Percentiles rank a stretch among this genome's conserved stretches.
phyloP scores from a whole-genome alignment of 2,797 vertebrate species.

The Kryptolebias ocellatus region DNA sequence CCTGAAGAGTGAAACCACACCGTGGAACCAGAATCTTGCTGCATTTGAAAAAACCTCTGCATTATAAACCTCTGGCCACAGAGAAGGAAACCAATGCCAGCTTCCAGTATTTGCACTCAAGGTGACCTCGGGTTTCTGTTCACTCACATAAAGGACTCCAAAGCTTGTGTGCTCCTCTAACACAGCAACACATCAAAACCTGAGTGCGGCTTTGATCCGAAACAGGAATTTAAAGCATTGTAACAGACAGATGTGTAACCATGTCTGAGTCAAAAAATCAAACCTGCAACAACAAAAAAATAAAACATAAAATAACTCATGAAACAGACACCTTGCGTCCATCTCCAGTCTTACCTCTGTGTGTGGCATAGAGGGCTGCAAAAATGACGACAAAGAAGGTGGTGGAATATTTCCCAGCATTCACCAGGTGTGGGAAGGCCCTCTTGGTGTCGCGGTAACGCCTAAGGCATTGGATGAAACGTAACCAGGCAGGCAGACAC shows the following conservation, averaged over 20 bases:
- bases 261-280: constrained; percentile 8
- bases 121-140: constrained; percentile 60
- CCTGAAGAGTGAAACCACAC: constrained; percentile 23
- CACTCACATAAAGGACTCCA: constrained; percentile 31
- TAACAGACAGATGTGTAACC: background rate
- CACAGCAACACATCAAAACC: constrained; percentile 7
- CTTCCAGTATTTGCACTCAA: constrained; percentile 47
- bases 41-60: constrained; percentile 47
- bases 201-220: constrained; percentile 3
- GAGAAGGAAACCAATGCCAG: constrained; percentile 48
- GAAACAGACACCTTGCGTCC: background rate
- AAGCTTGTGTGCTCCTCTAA: constrained; percentile 21
- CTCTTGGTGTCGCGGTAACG: constrained; percentile 97
- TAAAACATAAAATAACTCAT: background rate
- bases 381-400: constrained; percentile 98
- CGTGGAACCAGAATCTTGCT: constrained; percentile 33
- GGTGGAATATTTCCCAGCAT: constrained; percentile 98
- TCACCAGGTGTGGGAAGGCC: constrained; percentile 96
- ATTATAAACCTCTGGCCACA: constrained; percentile 42
- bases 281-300: background rate
- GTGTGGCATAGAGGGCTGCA: constrained; percentile 91
- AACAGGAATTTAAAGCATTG: background rate
- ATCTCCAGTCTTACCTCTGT: constrained; percentile 83
- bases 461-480: constrained; percentile 98
- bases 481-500: constrained; percentile 97